Base-by-base conservation (phyloP, 2,113 vertebrate genomes). In the Etheostoma cragini region DNA sequence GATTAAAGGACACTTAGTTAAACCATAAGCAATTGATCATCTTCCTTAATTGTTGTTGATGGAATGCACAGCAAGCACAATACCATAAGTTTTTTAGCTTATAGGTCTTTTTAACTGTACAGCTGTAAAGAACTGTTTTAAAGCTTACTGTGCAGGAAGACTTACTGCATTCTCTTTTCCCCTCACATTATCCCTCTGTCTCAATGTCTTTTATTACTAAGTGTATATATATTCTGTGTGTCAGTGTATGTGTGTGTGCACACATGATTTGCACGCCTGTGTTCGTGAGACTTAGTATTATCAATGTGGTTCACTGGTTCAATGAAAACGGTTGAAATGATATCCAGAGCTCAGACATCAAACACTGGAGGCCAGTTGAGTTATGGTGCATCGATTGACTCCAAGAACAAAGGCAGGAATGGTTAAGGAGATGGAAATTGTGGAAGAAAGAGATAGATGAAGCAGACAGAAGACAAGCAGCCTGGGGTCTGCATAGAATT, bases 311-410 rank as follows among this genome's bases (percentile, higher is more conserved):
- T 91, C 83, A 66, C 84, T 87, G 80, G 83, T 80, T 87, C 71
- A 68, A 46, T 68, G 58, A 76, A 91, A 91, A 87, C 33, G 80
- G 82, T 77, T 77, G 76, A 89, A 94, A 93, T 92, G 90, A 92
- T 94, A 90, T 93, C 91, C 92, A 94, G 92, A 93, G 87, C 90
- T 83, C 83, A 85, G 84, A 92, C 92, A 91, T 92, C 93, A 93
- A 94, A 93, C 91, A 81, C 75, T 60, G 82, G 88, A 88, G 90
- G 89, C 80, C 81, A 46, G 77, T 70, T 93, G 91, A 93, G 87
- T 94, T 94, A 94, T 94, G 91, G 83, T 17, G 84, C 92, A 90
- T 94, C 87, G 85, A 90, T 84, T 76, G 86, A 89, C 83, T 73
- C 82, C 87, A 47, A 88, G 92, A 94, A 92, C 92, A 93, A 94